A percentile compares a stretch with the other conserved stretches of the same genome.
phyloP scores from a whole-genome alignment of 92 coral and sea anemone genomes.

The Porites rus region DNA sequence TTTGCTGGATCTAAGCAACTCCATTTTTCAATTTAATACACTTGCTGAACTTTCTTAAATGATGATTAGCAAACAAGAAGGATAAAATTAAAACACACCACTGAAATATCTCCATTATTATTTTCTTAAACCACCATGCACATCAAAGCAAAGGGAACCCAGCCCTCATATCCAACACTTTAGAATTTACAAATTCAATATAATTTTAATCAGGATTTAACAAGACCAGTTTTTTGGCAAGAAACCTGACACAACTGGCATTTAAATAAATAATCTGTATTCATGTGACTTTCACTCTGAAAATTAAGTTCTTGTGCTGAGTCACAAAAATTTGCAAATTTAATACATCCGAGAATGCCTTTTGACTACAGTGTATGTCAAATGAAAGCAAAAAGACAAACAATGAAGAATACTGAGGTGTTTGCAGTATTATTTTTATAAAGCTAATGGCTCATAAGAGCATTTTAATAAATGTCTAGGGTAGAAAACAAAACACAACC shows the following conservation, averaged over 20 bases:
- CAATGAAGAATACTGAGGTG: neutral
- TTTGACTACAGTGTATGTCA: neutral
- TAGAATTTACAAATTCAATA: neutral
- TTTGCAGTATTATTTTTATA: neutral
- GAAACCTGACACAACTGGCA: neutral
- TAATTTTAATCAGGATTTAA: neutral
- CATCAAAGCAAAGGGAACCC: neutral
- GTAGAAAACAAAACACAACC: neutral
- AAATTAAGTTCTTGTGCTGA: neutral
- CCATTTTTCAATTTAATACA: slow-evolving; percentile 25
- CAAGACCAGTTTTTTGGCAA: slow-evolving; percentile 2
- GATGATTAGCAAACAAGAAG: slow-evolving; percentile 7
- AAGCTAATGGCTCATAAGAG: neutral
- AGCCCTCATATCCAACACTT: neutral
- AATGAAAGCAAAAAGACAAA: neutral
- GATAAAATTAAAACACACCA: neutral
- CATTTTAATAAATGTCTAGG: neutral
- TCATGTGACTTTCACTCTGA: neutral
- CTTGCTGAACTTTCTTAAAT: neutral
- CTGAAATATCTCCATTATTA: neutral
- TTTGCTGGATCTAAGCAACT: slow-evolving; percentile 24
- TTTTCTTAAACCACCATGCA: neutral
- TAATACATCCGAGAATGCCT: neutral
- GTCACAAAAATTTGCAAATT: slow-evolving; percentile 5
- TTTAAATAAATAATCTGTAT: slow-evolving; percentile 36